Evolutionary conservation across 2,888 invertebrate species (phyloP), one percentile per base, ranked within the genome.

Genomic region (Malachius bipustulatus): DNA sequence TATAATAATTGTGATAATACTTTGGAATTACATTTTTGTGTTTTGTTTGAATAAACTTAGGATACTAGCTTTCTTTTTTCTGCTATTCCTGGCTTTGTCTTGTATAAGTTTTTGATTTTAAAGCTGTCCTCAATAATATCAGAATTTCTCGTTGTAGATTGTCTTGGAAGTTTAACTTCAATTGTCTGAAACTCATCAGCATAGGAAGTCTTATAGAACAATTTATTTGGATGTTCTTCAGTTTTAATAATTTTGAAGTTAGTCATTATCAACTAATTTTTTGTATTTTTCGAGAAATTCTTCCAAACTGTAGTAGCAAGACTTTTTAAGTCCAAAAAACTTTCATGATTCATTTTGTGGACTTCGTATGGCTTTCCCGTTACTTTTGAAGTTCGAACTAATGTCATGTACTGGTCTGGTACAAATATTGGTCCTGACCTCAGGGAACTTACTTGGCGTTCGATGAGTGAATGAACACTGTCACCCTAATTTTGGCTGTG

Each of bases 401-500:
- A 40, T 31, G 48, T 47, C 34, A 53, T 47, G 35, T 54, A 51
- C 40, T 52, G 46, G 27, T 42, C 43, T 19, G 52, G 51, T 8
- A 46, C 42, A 45, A 43, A 53, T 39, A 51, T 47, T 3, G 50
- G 46, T 15, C 45, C 42, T 24, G 47, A 47, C 46, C 45, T 49
- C 27, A 48, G 34, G n/a, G 38, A 30, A 19, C 35, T 43, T 28
- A 46, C 43, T 14, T 43, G 38, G 16, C 43, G 34, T 40, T 48
- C 41, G 32, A 51, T 52, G 4, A 42, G 16, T 14, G 44, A 41
- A 30, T 52, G 47, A 9, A 39, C 45, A 14, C 41, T 36, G 35
- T 51, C 51, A 1, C 48, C 51, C 30, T 51, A 50, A 38, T 52
- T 54, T 42, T 51, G 50, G 1, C 47, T 45, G 31, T 51, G 51